These are phyloP conservation scores for Trematocara macrostoma DNA, from an alignment of 2,113 vertebrate species.

Conservation along the genomic window DNA sequence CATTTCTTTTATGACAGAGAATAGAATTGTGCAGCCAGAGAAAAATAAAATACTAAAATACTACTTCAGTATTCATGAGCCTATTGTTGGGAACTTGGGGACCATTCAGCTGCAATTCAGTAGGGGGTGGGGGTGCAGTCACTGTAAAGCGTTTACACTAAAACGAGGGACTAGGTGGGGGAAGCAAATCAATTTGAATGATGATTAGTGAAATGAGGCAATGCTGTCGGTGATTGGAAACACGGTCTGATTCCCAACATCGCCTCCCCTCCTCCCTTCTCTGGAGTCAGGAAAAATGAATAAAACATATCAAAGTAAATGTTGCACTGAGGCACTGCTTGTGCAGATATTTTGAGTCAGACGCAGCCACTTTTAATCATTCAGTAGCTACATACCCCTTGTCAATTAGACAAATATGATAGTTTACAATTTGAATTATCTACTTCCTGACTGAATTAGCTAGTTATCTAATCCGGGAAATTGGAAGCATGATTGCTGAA, in stretches of 20 bases:
- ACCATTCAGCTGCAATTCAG: conserved; percentile 22
- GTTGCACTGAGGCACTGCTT: not conserved
- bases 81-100: conserved; percentile 52
- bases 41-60: conserved; percentile 48
- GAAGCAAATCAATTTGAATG: conserved; percentile 51
- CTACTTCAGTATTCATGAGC: conserved; percentile 63
- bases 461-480: not conserved
- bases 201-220: conserved; percentile 50
- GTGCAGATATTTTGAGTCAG: conserved; percentile 12
- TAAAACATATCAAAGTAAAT: conserved; percentile 39
- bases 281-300: conserved; percentile 33
- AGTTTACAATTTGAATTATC: not conserved
- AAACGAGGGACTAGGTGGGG: conserved; percentile 1
- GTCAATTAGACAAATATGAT: not conserved
- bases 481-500: not conserved
- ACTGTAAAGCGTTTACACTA: conserved; percentile 15
- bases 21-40: conserved; percentile 37
- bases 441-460: not conserved
- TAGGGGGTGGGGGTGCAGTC: not conserved
- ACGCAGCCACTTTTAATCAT: not conserved
- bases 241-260: conserved; percentile 24
- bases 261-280: not conserved
- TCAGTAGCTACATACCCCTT: not conserved
- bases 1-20: conserved; percentile 62
- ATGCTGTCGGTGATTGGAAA: conserved; percentile 26